Evolutionary conservation across 2,888 invertebrate genomes (phyloP), one percentile per base, ranked within the genome.

Genomic region (Ferdinandea cuprea): DNA sequence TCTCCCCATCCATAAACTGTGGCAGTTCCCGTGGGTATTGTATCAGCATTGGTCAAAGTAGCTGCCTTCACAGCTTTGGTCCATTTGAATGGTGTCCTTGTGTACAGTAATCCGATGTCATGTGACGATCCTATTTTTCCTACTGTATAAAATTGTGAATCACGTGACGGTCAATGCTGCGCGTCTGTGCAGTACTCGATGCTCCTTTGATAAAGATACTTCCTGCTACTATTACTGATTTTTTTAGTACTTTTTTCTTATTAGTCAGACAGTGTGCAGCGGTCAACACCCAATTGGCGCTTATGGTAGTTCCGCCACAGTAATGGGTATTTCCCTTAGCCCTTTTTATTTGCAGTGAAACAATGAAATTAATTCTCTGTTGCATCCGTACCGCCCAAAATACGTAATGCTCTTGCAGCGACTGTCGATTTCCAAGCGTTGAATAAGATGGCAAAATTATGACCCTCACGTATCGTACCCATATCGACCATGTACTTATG

Each of bases 1-100:
- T 89, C 90, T 32, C 90, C 90, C 90, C 90, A 90, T n/a, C 90
- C 90, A 42, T 89, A 90, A 3, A 90, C 86, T 0, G 88, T 88
- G 21, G 89, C 90, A 65, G 86, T 87, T 28, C 89, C 90, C 4
- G 86, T 87, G 0, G 89, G 88, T 1, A 85, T 77, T 0, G 84
- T 76, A 71, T 89, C 87, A 59, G 87, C 87, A 59, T 87, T 86
- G 2, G 90, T 90, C 69, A 90, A 74, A 13, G 85, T 72, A 6
- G 89, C 89, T 0, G 90, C 86, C 68, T 88, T 87, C 9, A 91
- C 89, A 46, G 86, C 86, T 35, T 87, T 63, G 30, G 87, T 87
- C 52, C 88, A 90, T 63, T 85, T 76, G 30, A 90, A 86, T 0
- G 90, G 87, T 30, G 86, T 65, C 61, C 88, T 87, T 2, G 88